phyloP scores from a whole-genome alignment of 2,888 invertebrate species.

The Lochmaea capreae region DNA sequence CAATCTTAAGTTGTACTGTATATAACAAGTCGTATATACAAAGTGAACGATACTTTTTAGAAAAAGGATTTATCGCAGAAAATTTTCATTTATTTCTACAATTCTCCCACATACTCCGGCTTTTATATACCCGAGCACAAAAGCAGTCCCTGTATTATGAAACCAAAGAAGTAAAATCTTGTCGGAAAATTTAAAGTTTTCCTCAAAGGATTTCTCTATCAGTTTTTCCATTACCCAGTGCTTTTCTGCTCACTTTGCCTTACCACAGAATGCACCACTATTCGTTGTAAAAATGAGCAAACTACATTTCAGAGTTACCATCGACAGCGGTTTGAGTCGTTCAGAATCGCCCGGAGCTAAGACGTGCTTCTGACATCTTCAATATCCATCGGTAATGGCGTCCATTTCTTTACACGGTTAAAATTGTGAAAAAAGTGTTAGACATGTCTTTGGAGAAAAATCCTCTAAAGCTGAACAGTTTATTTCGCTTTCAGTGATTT shows the following conservation, averaged over 20 bases:
- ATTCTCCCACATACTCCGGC: conserved; percentile 21
- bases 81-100: conserved; percentile 23
- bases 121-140: conserved; percentile 23
- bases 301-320: conserved; percentile 26
- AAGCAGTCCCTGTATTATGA: conserved; percentile 25
- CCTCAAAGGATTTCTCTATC: conserved; percentile 32
- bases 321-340: conserved; percentile 25
- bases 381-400: conserved; percentile 29
- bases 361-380: conserved; percentile 35
- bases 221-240: conserved; percentile 36
- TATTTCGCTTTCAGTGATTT: background rate
- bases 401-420: conserved; percentile 29
- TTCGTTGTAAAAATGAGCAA: conserved; percentile 29
- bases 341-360: conserved; percentile 25
- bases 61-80: conserved; percentile 1
- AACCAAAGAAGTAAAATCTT: conserved; percentile 33
- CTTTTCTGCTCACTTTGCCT: conserved; percentile 36
- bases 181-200: conserved; percentile 31
- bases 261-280: conserved; percentile 30
- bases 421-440: conserved; percentile 3
- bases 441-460: background rate
- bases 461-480: background rate
- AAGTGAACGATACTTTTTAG: background rate
- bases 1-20: too few species aligned
- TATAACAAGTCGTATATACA: too few species aligned